Evolutionary conservation across 2,797 vertebrate genomes (phyloP).

Genomic region (Sebastolobus alascanus): DNA sequence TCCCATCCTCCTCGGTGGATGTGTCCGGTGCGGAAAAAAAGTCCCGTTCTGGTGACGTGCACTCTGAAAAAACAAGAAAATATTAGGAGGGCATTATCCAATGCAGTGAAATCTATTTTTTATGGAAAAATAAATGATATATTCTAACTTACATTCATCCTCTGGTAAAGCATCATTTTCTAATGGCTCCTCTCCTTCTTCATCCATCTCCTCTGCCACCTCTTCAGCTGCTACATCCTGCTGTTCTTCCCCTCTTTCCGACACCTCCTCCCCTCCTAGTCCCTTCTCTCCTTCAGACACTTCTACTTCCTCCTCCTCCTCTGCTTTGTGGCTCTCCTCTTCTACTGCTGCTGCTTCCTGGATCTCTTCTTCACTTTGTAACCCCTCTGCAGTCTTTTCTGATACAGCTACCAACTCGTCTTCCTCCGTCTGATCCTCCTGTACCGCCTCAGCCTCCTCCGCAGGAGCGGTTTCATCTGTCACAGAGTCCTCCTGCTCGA

Average conservation of each 20-base stretch:
- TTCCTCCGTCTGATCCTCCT: constrained; percentile 27
- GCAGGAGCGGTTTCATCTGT: constrained; percentile 36
- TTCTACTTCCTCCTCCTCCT: constrained; percentile 3
- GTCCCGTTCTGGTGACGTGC: constrained; percentile 22
- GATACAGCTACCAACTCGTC: constrained; percentile 24
- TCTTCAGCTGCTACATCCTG: constrained; percentile 47
- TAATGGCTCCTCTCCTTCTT: constrained; percentile 41
- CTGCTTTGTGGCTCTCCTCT: constrained; percentile 9
- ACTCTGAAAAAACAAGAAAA: constrained; percentile 63
- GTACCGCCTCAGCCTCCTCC: constrained; percentile 35
- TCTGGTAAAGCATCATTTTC: constrained; percentile 50
- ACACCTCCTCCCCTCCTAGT: constrained; percentile 20
- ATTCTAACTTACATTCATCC: constrained; percentile 69
- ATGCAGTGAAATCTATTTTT: background rate
- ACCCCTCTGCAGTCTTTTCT: constrained; percentile 32
- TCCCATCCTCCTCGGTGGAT: constrained; percentile 47
- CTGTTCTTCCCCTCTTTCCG: constrained; percentile 24
- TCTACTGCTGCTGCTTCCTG: background rate
- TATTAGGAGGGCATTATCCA: background rate
- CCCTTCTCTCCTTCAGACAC: background rate
- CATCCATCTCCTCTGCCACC: constrained; percentile 33
- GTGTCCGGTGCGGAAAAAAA: constrained; percentile 43
- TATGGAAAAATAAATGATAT: background rate
- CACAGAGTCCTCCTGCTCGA: constrained; percentile 47
- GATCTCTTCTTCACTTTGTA: constrained; percentile 8